Conservation (phyloP, 2,888 invertebrate genomes). For the Agrotis segetum region DNA sequence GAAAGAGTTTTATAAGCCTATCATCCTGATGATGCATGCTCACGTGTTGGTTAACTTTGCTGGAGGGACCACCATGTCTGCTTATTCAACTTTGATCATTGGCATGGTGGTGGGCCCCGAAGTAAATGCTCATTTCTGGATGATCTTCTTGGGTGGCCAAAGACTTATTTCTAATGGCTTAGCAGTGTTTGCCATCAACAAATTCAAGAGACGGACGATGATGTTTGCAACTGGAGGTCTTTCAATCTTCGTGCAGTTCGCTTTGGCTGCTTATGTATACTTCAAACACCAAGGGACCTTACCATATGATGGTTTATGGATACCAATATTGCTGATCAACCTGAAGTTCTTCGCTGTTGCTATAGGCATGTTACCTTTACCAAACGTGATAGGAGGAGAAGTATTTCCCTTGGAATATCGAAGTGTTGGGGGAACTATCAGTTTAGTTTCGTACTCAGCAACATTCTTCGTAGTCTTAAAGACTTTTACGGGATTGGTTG, state of each 20-base stretch:
- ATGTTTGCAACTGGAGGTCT: slow-evolving; percentile 90
- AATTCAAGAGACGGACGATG: slow-evolving; percentile 90
- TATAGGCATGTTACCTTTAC: slow-evolving; percentile 91
- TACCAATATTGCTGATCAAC: slow-evolving; percentile 86
- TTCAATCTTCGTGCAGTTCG: slow-evolving; percentile 88
- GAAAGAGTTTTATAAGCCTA: slow-evolving; percentile 90
- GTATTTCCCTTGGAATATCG: slow-evolving; percentile 91
- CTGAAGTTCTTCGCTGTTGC: slow-evolving; percentile 90
- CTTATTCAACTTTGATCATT: slow-evolving; percentile 92
- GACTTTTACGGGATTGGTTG: slow-evolving; percentile 89
- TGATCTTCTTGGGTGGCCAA: slow-evolving; percentile 91
- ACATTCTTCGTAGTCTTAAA: slow-evolving; percentile 92
- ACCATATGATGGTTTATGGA: slow-evolving; percentile 77
- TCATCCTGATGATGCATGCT: slow-evolving; percentile 90
- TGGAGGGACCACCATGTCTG: slow-evolving; percentile 92
- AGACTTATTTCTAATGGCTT: slow-evolving; percentile 90
- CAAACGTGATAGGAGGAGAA: slow-evolving; percentile 93
- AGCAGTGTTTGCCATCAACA: slow-evolving; percentile 91
- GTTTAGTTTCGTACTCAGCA: slow-evolving; percentile 88
- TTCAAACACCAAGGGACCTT: slow-evolving; percentile 66
- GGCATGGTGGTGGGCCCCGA: slow-evolving; percentile 87
- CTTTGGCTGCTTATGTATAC: slow-evolving; percentile 85
- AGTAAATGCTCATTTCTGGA: slow-evolving; percentile 91
- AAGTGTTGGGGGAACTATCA: slow-evolving; percentile 91
- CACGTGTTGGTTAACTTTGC: slow-evolving; percentile 92